A percentile compares a stretch with the other conserved stretches of the same genome.
phyloP scores from a whole-genome alignment of 1,140 invertebrate genomes.

The Heliothis subflexa region DNA sequence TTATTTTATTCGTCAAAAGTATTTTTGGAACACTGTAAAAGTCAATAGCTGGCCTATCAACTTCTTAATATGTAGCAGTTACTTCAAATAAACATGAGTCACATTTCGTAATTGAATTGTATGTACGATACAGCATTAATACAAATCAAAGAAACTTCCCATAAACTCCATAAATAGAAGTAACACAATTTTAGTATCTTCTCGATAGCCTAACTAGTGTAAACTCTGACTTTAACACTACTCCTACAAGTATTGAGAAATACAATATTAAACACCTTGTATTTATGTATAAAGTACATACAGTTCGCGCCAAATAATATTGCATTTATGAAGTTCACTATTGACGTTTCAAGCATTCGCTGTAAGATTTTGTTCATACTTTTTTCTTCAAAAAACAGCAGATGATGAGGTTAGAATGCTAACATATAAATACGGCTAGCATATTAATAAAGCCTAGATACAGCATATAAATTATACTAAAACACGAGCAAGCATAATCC shows the following conservation, averaged over 20 bases:
- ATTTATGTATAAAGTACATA: neutral
- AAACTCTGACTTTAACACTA: neutral
- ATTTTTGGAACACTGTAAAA: no score
- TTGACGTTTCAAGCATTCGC: neutral
- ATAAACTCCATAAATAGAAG: neutral
- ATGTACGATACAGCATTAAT: no score
- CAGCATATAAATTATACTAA: neutral
- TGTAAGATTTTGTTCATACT: no score
- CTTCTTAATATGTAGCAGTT: no score
- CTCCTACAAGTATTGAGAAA: neutral
- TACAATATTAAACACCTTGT: neutral
- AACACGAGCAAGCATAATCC: conserved; percentile 3
- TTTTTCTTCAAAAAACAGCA: neutral
- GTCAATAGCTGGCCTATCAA: no score
- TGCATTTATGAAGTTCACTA: neutral
- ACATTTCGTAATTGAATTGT: no score
- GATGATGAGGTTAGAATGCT: neutral
- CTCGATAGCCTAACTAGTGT: neutral
- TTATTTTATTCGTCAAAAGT: no score
- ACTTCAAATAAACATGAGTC: no score
- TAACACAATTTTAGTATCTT: neutral
- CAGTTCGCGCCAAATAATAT: neutral
- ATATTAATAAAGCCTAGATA: neutral
- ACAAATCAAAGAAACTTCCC: no score
- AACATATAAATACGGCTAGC: conserved; percentile 2